Evolutionary conservation across 2,797 vertebrate species (phyloP).

Genomic region (Characodon lateralis): DNA sequence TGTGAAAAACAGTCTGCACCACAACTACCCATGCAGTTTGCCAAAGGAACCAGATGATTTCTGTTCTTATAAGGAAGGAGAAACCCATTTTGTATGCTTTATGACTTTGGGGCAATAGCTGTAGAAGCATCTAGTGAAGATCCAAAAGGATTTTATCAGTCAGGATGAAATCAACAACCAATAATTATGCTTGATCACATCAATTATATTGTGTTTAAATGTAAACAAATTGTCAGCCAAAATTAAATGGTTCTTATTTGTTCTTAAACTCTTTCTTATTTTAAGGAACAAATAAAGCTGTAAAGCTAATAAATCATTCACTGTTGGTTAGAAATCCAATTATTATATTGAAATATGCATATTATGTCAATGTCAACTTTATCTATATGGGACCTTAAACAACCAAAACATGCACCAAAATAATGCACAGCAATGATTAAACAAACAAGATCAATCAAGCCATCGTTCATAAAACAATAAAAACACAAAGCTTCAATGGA

Average conservation of each 20-base stretch:
- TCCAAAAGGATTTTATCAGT: constrained; percentile 46
- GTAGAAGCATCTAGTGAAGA: constrained; percentile 51
- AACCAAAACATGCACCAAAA: neutral
- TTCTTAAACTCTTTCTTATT: neutral
- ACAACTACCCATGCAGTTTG: constrained; percentile 73
- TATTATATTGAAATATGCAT: neutral
- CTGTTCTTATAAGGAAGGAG: constrained; percentile 63
- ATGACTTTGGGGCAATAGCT: constrained; percentile 53
- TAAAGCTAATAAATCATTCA: neutral
- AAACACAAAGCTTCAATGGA: neutral
- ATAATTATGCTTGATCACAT: constrained; percentile 44
- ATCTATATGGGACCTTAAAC: neutral
- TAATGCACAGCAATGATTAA: neutral
- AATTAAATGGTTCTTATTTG: neutral
- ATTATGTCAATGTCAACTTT: neutral
- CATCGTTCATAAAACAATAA: neutral
- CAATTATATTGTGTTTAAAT: constrained; percentile 39
- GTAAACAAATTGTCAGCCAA: constrained; percentile 32
- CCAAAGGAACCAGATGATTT: constrained; percentile 78
- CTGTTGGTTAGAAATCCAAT: neutral
- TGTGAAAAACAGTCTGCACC: constrained; percentile 68
- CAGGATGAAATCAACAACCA: constrained; percentile 42
- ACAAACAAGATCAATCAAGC: neutral
- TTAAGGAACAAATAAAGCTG: neutral
- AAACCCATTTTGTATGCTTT: constrained; percentile 66